Evolutionary conservation across 2,113 vertebrate species (phyloP).

Genomic region (Tenrec ecaudatus): DNA sequence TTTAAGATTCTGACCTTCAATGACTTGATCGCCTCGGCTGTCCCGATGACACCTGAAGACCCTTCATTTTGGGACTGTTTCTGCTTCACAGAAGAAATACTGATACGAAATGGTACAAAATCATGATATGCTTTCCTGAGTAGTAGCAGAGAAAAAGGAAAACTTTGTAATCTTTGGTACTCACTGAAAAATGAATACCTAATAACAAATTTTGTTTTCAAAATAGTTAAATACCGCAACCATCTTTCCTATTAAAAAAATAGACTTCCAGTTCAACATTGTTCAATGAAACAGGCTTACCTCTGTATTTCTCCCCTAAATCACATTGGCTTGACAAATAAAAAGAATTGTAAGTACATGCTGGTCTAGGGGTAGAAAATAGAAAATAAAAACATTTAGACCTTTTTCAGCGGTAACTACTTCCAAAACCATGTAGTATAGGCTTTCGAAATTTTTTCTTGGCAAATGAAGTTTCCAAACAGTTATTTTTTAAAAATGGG

Average conservation of each 20-base stretch:
- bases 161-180: slow-evolving; percentile 48
- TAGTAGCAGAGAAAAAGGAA: slow-evolving; percentile 56
- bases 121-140: slow-evolving; percentile 69
- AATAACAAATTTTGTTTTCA: slow-evolving; percentile 56
- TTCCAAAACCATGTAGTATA: slow-evolving; percentile 6
- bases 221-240: slow-evolving; percentile 33
- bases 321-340: not conserved
- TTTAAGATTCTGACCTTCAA: slow-evolving; percentile 92
- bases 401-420: not conserved
- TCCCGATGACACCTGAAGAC: slow-evolving; percentile 93
- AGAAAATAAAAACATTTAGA: slow-evolving; percentile 21
- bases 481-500: not conserved
- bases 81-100: slow-evolving; percentile 90
- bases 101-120: slow-evolving; percentile 87
- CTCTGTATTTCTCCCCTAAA: not conserved
- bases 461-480: not conserved
- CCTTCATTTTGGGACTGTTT: slow-evolving; percentile 93
- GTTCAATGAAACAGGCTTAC: slow-evolving; percentile 2
- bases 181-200: slow-evolving; percentile 56
- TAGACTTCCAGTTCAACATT: slow-evolving; percentile 20
- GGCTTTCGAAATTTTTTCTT: slow-evolving; percentile 43
- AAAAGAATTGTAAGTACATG: slow-evolving; percentile 11
- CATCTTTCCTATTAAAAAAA: slow-evolving; percentile 50
- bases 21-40: slow-evolving; percentile 91
- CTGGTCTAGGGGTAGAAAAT: not conserved